Evolutionary conservation across 2,888 invertebrate genomes (phyloP), one percentile per base, ranked within the genome.

Genomic region (Calephelis perditalis): DNA sequence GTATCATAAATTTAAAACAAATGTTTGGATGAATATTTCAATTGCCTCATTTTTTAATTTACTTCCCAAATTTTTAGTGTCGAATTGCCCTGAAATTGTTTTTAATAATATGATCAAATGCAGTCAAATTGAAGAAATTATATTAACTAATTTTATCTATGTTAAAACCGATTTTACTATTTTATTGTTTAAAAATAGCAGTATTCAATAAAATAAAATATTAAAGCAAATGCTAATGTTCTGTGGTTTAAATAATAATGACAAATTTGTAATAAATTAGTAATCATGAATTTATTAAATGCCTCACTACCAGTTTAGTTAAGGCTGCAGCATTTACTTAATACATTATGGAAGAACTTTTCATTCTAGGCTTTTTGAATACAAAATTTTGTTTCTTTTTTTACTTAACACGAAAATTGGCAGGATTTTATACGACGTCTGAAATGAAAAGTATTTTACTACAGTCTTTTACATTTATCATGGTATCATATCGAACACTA

Each of bases 401-500:
- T 66, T 55, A 62, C 65, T 55, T 45, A 62, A 56, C 57, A 15
- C 46, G 26, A 56, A 62, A 60, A 84, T 84, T 84, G 82, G 81
- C 84, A 79, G 78, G 79, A 73, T 70, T 73, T 73, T 65, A 64
- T 40, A 57, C 63, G 59, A 73, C 74, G 82, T 84, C 83, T 84
- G 76, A 75, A 84, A 85, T 84, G 81, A 80, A 86, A 84, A 84
- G 82, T 82, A 68, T 73, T 72, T 74, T 64, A 56, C 59, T 57
- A 57, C 36, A 56, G 37, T 54, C 49, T 26, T 64, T 45, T 36
- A 57, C 57, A 57, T 57, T 26, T 43, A 44, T 57, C 57, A 57
- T 44, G 35, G 15, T 15, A 44, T 57, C 44, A 59, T 59, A 56
- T 55, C 55, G 60, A 59, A 59, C 59, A 59, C 59, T 12, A 36